Base-by-base conservation (phyloP, 2,888 invertebrate genomes). In the Psylliodes chrysocephalus region DNA sequence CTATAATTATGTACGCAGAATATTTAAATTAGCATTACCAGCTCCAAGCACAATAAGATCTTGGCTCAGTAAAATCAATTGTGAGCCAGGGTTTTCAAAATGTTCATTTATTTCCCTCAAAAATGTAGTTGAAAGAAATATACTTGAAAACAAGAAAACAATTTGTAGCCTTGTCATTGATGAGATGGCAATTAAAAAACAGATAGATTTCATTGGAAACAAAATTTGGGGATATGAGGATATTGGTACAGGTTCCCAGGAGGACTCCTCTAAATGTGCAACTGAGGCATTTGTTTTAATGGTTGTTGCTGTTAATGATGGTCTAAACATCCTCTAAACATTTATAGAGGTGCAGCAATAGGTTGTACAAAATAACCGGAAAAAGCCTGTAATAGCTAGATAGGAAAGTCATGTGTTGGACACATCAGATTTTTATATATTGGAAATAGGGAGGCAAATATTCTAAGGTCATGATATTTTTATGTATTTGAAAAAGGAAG, bases 281-380 rank as follows among this genome's bases (percentile, higher is more conserved):
- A 63, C 53, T n/a, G 68, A 73, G 51, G 75, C 67, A 7, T 44
- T 71, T 8, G 73, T 71, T 12, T 18, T 73, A 14, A 68, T 71
- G 72, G 68, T 72, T 12, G 69, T 70, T 12, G 33, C 60, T 2
- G 17, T 55, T n/a, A 62, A 67, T 52, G 25, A 35, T 8, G 33
- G 64, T 25, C 70, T 71, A 70, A 74, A 74, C 63, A n/a, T n/a
- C n/a, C n/a, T n/a, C n/a, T n/a, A n/a, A n/a, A n/a, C n/a, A n/a
- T n/a, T n/a, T n/a, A n/a, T n/a, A n/a, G n/a, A n/a, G n/a, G n/a
- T n/a, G n/a, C n/a, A n/a, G n/a, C n/a, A n/a, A n/a, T n/a, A n/a
- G n/a, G n/a, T n/a, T n/a, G n/a, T n/a, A n/a, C n/a, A n/a, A n/a
- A n/a, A n/a, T n/a, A n/a, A n/a, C n/a, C n/a, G n/a, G n/a, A n/a